A percentile compares a stretch with the other conserved stretches of the same genome.
Conservation (phyloP, 2,113 vertebrate genomes). For the Scortum barcoo region DNA sequence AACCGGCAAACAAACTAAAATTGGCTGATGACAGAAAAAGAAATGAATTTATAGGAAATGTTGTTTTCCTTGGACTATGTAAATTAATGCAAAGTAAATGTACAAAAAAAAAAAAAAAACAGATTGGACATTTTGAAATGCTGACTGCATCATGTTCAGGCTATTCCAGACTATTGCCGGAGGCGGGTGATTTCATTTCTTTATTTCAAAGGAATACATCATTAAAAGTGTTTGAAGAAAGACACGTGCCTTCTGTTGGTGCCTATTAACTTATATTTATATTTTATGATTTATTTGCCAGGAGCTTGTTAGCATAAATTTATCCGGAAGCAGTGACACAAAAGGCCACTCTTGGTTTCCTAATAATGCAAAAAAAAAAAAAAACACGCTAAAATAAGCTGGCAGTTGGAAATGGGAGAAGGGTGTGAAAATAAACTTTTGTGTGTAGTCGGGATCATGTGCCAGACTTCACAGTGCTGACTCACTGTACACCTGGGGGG, state of each 20-base stretch:
- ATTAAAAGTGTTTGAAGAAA: constrained; percentile 72
- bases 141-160: constrained; percentile 47
- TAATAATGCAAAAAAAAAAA: constrained; percentile 17
- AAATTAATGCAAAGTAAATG: constrained; percentile 62
- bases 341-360: constrained; percentile 42
- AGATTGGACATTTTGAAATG: constrained; percentile 71
- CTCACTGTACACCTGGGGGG: background rate
- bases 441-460: background rate
- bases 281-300: constrained; percentile 74
- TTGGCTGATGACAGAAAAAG: constrained; percentile 22
- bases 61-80: constrained; percentile 48
- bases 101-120: constrained; percentile 50
- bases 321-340: constrained; percentile 56
- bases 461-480: background rate
- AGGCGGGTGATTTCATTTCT: constrained; percentile 68
- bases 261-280: constrained; percentile 71
- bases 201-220: constrained; percentile 75
- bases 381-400: background rate
- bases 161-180: constrained; percentile 56
- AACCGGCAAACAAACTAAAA: constrained; percentile 22
- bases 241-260: constrained; percentile 69
- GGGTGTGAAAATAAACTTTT: constrained; percentile 14
- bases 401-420: background rate
- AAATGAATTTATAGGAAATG: constrained; percentile 44
- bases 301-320: constrained; percentile 56